Conservation (phyloP, 2,888 invertebrate genomes). For the Euplagia quadripunctaria region DNA sequence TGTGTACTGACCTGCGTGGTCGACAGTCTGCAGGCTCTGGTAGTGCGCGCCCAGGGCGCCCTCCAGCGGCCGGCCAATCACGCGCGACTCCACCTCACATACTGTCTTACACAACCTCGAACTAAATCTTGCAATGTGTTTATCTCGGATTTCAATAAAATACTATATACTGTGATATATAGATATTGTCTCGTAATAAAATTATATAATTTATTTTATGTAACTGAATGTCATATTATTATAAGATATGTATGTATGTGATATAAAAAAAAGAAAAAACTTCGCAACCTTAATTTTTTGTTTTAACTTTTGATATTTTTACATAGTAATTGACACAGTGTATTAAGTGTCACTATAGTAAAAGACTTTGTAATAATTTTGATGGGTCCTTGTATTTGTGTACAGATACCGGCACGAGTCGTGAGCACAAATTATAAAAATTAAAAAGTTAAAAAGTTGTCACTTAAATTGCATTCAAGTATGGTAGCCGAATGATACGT, state of each 20-base stretch:
- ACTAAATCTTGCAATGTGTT: conserved; percentile 4
- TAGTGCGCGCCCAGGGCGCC: conserved; percentile 86
- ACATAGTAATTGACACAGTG: not conserved
- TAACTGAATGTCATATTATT: not conserved
- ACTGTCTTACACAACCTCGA: conserved; percentile 32
- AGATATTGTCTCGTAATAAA: not conserved
- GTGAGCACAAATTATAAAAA: too few species aligned
- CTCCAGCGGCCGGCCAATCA: conserved; percentile 65
- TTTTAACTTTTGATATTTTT: not conserved
- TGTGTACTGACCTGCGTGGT: conserved; percentile 86
- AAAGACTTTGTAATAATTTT: too few species aligned
- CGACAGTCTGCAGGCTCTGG: conserved; percentile 90
- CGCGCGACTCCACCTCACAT: conserved; percentile 38
- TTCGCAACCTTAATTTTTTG: not conserved
- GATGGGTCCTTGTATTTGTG: too few species aligned
- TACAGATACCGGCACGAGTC: too few species aligned
- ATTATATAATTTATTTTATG: not conserved
- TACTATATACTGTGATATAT: not conserved
- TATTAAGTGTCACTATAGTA: not conserved
- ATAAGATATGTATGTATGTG: not conserved
- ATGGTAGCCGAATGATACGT: too few species aligned
- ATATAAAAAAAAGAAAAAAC: not conserved
- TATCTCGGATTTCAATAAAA: conserved; percentile 9
- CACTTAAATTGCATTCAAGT: too few species aligned
- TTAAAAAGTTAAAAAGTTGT: too few species aligned